A percentile compares a stretch with the other conserved stretches of the same genome.
Evolutionary conservation across 2,113 vertebrate species (phyloP).

Genomic region (Rhynchomys soricoides): DNA sequence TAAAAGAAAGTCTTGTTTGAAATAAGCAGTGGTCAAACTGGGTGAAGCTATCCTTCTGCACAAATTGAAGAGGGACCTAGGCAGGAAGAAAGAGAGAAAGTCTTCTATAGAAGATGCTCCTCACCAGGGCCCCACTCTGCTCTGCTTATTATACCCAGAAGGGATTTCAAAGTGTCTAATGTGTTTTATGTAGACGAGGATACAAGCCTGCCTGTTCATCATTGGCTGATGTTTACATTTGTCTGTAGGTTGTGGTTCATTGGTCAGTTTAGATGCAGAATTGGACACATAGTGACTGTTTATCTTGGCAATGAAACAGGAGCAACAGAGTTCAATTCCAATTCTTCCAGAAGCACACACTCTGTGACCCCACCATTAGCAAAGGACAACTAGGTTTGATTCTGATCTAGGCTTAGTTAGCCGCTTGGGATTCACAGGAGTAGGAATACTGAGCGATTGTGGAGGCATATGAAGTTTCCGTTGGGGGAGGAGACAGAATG

Average conservation of each 20-base stretch:
- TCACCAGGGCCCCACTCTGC: not conserved
- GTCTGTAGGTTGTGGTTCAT: not conserved
- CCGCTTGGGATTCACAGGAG: not conserved
- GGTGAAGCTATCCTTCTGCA: not conserved
- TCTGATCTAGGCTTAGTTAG: not conserved
- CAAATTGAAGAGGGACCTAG: not conserved
- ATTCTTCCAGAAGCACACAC: not conserved
- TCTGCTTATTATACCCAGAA: not conserved
- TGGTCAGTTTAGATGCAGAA: not conserved
- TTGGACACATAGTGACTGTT: not conserved
- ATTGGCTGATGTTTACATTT: not conserved
- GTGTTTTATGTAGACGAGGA: not conserved
- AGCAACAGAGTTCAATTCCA: not conserved
- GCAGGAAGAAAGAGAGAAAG: not conserved
- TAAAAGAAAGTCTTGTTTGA: not conserved
- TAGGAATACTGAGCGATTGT: not conserved
- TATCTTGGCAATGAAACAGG: not conserved
- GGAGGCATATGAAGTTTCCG: not conserved
- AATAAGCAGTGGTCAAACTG: not conserved
- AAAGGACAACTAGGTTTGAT: not conserved
- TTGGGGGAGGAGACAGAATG: not conserved
- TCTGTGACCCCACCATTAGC: too few species aligned
- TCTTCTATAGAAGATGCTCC: not conserved
- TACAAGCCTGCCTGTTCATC: not conserved
- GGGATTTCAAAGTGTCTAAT: not conserved